phyloP scores from a whole-genome alignment of 2,113 vertebrate species.

The Mustela nigripes region DNA sequence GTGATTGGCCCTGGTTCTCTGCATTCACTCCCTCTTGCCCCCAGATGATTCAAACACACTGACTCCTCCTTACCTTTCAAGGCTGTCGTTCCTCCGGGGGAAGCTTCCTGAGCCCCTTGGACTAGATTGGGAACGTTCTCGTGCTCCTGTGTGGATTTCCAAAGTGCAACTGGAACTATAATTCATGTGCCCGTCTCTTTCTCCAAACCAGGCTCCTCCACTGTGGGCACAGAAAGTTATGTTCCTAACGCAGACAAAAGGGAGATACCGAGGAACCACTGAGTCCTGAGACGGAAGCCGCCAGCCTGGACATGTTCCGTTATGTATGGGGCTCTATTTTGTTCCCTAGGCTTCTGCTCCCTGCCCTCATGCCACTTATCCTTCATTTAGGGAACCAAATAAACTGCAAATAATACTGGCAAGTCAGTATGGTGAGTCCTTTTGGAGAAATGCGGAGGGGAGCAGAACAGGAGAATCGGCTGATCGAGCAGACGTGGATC shows the following conservation, averaged over 20 bases:
- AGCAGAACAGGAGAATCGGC: background rate
- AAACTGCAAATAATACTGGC: background rate
- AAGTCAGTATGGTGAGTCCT: background rate
- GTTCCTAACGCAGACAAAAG: background rate
- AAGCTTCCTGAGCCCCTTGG: background rate
- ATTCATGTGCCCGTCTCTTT: background rate
- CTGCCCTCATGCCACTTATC: background rate
- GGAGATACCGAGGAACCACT: background rate
- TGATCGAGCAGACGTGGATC: background rate
- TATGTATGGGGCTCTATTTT: background rate
- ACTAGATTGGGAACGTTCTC: background rate
- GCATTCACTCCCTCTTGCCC: background rate
- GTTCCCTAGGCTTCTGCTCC: background rate
- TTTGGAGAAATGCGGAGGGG: background rate
- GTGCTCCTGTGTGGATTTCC: background rate
- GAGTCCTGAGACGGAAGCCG: background rate
- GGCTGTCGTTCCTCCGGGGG: background rate
- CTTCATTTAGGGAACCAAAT: background rate
- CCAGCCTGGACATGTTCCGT: background rate
- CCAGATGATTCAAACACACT: background rate
- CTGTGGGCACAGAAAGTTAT: background rate
- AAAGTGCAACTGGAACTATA: background rate
- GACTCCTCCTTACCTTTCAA: background rate
- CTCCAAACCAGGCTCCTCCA: background rate
- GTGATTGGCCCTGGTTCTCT: background rate